Base-by-base conservation (phyloP, 2,113 vertebrate species). In the human (Homo sapiens) region DNA sequence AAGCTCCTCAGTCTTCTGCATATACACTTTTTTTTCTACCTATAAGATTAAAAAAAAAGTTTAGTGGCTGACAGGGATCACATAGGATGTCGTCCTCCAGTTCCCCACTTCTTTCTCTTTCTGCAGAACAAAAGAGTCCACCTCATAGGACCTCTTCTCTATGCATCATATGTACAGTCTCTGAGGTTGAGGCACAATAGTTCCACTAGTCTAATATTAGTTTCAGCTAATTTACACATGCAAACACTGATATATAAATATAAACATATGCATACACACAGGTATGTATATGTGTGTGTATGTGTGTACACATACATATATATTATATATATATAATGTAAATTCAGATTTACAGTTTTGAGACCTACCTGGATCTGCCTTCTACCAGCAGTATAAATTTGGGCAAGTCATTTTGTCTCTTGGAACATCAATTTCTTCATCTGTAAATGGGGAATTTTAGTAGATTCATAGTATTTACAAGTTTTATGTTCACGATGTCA, bases 401-500 rank as follows among this genome's bases (percentile, higher is more conserved):
- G 70, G 8, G 12, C n/a, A 90, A 57, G 35, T 94, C 35, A 75
- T 12, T 57, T 93, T 80, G 40, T 27, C 23, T 90, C 27, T 87
- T 35, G 5, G 76, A 90, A 52, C 78, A 94, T 90, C 89, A 97
- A 92, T 90, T 97, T 90, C 85, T 81, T 96, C 64, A 88, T 93
- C 93, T 93, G 59, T 70, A 84, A 96, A 93, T 94, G 43, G 75
- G 72, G 38, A 73, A 95, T 91, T 94, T 97, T 45, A 64, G 59
- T 90, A 66, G 83, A 92, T 82, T 23, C 25, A 78, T 18, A 93
- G n/a, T 86, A 96, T 86, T 86, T 78, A 95, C 83, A 93, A 45
- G 92, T 92, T 66, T 96, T 89, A 89, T 92, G 87, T 72, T 91
- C 79, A 57, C 61, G 68, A 66, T 78, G 52, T 92, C 87, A 93